phyloP scores from a whole-genome alignment of 2,888 invertebrate species.

The Troglohyphantes excavatus region DNA sequence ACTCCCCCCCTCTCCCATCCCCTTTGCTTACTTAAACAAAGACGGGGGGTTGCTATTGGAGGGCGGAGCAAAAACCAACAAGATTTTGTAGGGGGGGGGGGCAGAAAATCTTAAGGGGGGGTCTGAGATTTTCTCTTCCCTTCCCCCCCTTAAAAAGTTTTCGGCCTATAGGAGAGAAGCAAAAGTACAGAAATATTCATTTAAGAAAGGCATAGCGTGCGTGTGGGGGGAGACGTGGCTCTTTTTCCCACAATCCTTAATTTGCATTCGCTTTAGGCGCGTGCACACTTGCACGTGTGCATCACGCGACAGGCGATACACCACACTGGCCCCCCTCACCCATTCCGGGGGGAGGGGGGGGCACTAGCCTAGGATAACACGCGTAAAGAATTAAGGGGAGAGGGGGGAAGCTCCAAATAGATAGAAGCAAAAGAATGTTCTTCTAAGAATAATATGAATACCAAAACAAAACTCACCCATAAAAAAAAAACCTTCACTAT shows the following conservation, averaged over 20 bases:
- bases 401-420: constrained; percentile 21
- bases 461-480: constrained; percentile 52
- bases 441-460: constrained; percentile 70
- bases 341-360: neutral
- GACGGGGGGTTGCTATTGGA: constrained; percentile 35
- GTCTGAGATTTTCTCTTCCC: constrained; percentile 22
- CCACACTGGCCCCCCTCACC: constrained; percentile 37
- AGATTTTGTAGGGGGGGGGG: constrained; percentile 2
- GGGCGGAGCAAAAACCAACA: constrained; percentile 71
- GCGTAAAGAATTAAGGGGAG: constrained; percentile 42
- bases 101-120: constrained; percentile 13
- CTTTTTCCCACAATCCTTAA: constrained; percentile 75
- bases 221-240: neutral
- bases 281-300: constrained; percentile 49
- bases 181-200: constrained; percentile 68
- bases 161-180: constrained; percentile 50
- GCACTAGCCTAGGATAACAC: constrained; percentile 2
- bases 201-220: constrained; percentile 62
- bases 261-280: constrained; percentile 64
- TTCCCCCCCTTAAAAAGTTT: constrained; percentile 53
- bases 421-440: constrained; percentile 60
- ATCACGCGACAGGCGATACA: constrained; percentile 53
- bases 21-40: constrained; percentile 32
- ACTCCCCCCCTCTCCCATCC: neutral
- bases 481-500: constrained; percentile 21